Evolutionary conservation across 2,888 invertebrate species (phyloP).

Genomic region (Catocala nupta): DNA sequence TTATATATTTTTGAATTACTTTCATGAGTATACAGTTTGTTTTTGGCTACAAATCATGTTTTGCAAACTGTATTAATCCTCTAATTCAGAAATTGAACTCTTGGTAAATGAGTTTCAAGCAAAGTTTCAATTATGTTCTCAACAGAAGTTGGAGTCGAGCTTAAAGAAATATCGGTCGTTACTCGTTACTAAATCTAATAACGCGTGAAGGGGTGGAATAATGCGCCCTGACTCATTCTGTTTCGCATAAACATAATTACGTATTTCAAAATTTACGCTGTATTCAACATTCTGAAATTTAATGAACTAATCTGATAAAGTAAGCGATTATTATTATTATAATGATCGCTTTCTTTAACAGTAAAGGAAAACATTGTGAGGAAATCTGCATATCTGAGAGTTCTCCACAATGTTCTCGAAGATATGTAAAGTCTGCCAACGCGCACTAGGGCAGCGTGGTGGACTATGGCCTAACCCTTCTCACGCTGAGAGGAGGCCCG

Average conservation of each 20-base stretch:
- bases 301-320: no score
- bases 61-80: slow-evolving; percentile 10
- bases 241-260: slow-evolving; percentile 16
- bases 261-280: background rate
- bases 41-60: background rate
- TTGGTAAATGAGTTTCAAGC: slow-evolving; percentile 37
- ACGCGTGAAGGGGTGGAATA: slow-evolving; percentile 46
- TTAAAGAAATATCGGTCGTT: slow-evolving; percentile 45
- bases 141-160: slow-evolving; percentile 41
- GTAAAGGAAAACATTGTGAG: no score
- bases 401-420: no score
- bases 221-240: slow-evolving; percentile 18
- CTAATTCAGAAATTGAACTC: slow-evolving; percentile 24
- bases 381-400: no score
- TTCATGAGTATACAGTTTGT: background rate
- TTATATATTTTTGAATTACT: background rate
- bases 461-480: no score
- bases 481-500: no score
- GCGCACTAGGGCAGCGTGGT: no score
- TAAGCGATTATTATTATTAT: no score
- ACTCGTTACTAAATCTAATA: slow-evolving; percentile 41
- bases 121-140: slow-evolving; percentile 44
- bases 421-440: no score
- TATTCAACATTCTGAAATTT: no score
- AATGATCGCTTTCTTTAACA: no score